Base-by-base conservation (phyloP, 2,113 vertebrate species). In the Neodon shergylaensis region DNA sequence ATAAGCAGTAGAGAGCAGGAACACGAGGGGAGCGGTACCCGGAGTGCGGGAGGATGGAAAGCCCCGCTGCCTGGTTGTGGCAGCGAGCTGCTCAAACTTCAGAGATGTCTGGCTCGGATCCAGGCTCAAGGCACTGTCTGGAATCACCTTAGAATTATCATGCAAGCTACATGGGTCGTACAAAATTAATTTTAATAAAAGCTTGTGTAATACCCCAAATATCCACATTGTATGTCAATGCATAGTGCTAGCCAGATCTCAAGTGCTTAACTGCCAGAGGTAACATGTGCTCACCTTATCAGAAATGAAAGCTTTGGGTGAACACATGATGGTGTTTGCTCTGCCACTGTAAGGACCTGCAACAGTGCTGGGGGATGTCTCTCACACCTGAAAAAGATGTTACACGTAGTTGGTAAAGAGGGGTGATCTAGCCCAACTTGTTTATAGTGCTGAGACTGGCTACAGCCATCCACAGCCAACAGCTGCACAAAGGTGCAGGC, bases 21-120 rank as follows among this genome's bases (percentile, higher is more conserved):
- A 3, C 0, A 39, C 14, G 66, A 12, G 14, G 39, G 63, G 70
- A 33, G 11, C 19, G 39, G 8, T 0, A 0, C 28, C 22, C 0
- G 7, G 17, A 33, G 19, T 31, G 28, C 33, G 7, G 8, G 14
- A 44, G 42, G 78, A 3, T 1, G 17, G 49, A 10, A 42, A 9
- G 6, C 42, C 0, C 9, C 4, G 0, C 0, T 3, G 16, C 1
- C 33, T 61, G 2, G 14, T 33, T 3, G 49, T 1, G 47, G 11
- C 52, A 16, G 1, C 4, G 33, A 22, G 66, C 17, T n/a, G 2
- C 12, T 10, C 1, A 11, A 13, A 17, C 8, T 4, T 0, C 14
- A n/a, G 42, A 33, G 76, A 39, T 24, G 22, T 3, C 74, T 1
- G 1, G 73, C 0, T 1, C 49, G 13, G 21, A 0, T 44, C 14